Conservation (phyloP, 2,797 vertebrate genomes). For the Aplochiton taeniatus region DNA sequence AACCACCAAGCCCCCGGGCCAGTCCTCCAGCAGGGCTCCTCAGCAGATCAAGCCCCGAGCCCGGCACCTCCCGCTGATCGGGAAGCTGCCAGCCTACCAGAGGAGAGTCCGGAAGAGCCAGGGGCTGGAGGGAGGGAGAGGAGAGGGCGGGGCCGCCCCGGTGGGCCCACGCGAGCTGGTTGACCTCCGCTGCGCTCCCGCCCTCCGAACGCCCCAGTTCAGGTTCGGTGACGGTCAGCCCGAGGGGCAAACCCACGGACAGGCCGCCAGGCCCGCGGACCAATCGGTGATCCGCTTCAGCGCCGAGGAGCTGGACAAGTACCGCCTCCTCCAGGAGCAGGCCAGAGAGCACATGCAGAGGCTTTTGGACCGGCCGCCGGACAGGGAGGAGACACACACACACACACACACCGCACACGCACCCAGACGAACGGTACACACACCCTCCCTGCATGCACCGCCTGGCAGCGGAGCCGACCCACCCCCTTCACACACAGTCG, state of each 20-base stretch:
- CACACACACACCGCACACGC: slow-evolving; percentile 43
- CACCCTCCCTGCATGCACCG: slow-evolving; percentile 28
- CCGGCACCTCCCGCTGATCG: slow-evolving; percentile 73
- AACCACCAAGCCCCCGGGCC: slow-evolving; percentile 8
- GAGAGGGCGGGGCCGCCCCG: slow-evolving; percentile 7
- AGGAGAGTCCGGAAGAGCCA: slow-evolving; percentile 58
- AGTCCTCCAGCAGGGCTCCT: slow-evolving; percentile 29
- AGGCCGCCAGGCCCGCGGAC: slow-evolving; percentile 69
- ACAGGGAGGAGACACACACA: slow-evolving; percentile 58
- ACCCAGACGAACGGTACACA: slow-evolving; percentile 44
- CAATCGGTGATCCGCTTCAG: slow-evolving; percentile 89
- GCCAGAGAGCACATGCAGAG: slow-evolving; percentile 97
- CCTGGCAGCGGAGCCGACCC: slow-evolving; percentile 51
- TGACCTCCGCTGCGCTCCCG: slow-evolving; percentile 53
- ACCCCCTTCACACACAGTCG: slow-evolving; percentile 28
- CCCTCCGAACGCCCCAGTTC: slow-evolving; percentile 41
- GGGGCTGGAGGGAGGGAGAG: slow-evolving; percentile 45
- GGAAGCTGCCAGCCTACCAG: slow-evolving; percentile 76
- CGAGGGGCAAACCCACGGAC: slow-evolving; percentile 65
- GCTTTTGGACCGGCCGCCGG: slow-evolving; percentile 82
- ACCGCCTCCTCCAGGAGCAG: slow-evolving; percentile 90
- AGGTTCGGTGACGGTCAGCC: slow-evolving; percentile 58
- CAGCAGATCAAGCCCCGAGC: slow-evolving; percentile 56
- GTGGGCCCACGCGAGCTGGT: slow-evolving; percentile 43
- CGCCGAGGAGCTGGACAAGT: slow-evolving; percentile 95